Evolutionary conservation across 2,113 vertebrate genomes (phyloP).

Genomic region (Odocoileus hemionus): DNA sequence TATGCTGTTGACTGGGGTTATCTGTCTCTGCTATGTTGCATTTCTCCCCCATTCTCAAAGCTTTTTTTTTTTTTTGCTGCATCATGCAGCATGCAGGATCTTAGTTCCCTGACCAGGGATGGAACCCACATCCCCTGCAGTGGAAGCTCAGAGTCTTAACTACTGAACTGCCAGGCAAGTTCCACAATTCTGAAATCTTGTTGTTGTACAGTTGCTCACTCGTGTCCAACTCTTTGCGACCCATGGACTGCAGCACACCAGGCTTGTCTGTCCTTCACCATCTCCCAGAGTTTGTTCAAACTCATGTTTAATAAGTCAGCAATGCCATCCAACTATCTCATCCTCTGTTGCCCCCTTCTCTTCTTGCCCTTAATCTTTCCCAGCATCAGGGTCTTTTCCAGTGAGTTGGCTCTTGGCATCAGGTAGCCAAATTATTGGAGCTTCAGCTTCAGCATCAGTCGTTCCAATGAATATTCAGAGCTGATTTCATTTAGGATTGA

Average conservation of each 20-base stretch:
- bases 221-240: not conserved
- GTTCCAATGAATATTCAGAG: not conserved
- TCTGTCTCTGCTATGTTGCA: not conserved
- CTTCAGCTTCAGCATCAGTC: not conserved
- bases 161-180: not conserved
- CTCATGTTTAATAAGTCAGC: not conserved
- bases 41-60: conserved; percentile 6
- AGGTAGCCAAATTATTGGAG: not conserved
- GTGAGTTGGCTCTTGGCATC: not conserved
- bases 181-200: not conserved
- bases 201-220: not conserved
- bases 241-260: not conserved
- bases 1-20: conserved; percentile 7
- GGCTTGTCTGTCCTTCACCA: not conserved
- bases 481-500: not conserved
- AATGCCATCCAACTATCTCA: not conserved
- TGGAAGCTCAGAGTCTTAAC: not conserved
- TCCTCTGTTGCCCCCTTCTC: not conserved
- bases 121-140: not conserved
- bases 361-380: not conserved
- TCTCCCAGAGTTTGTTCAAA: not conserved
- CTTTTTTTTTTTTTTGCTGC: not conserved
- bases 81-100: not conserved
- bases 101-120: not conserved
- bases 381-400: not conserved